Evolutionary conservation across 1,140 invertebrate species (phyloP).

Genomic region (Aleiodes sp.): DNA sequence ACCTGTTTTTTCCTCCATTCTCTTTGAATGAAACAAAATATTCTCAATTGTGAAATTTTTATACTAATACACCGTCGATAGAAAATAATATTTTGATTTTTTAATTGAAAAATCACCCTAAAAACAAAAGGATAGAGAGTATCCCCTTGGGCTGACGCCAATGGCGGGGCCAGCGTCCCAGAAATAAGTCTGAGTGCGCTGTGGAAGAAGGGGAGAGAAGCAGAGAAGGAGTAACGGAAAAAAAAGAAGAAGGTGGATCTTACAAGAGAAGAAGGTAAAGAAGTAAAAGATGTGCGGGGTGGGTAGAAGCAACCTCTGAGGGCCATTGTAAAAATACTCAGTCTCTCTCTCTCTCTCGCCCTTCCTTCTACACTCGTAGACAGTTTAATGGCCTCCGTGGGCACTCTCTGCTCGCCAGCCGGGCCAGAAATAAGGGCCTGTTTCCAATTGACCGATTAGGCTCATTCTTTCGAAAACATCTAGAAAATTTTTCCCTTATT

Average conservation of each 20-base stretch:
- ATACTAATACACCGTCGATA: too few relatives aligned
- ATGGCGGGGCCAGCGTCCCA: constrained; percentile 41
- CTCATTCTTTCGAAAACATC: neutral
- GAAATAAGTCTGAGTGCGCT: constrained; percentile 22
- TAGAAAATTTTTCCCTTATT: neutral
- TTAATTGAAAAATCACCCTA: neutral
- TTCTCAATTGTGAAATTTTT: too few relatives aligned
- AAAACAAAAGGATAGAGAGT: neutral
- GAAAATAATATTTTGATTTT: too few relatives aligned
- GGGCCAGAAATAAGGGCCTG: constrained; percentile 50
- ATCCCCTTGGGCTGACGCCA: constrained; percentile 42
- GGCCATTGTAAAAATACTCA: constrained; percentile 52
- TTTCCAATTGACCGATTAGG: constrained; percentile 50
- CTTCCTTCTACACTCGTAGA: constrained; percentile 44
- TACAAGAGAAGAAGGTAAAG: constrained; percentile 35
- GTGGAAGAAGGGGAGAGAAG: constrained; percentile 18
- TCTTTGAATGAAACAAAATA: too few relatives aligned
- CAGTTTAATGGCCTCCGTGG: constrained; percentile 59
- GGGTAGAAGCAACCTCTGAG: constrained; percentile 22
- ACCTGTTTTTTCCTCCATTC: too few relatives aligned
- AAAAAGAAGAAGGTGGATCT: constrained; percentile 36
- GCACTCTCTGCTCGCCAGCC: constrained; percentile 39
- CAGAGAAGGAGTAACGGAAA: constrained; percentile 42
- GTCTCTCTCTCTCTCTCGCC: constrained; percentile 27
- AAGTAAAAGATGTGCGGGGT: constrained; percentile 41